Evolutionary conservation across 2,797 vertebrate genomes (phyloP), one percentile per base, ranked within the genome.

Genomic region (Anniella stebbinsi): DNA sequence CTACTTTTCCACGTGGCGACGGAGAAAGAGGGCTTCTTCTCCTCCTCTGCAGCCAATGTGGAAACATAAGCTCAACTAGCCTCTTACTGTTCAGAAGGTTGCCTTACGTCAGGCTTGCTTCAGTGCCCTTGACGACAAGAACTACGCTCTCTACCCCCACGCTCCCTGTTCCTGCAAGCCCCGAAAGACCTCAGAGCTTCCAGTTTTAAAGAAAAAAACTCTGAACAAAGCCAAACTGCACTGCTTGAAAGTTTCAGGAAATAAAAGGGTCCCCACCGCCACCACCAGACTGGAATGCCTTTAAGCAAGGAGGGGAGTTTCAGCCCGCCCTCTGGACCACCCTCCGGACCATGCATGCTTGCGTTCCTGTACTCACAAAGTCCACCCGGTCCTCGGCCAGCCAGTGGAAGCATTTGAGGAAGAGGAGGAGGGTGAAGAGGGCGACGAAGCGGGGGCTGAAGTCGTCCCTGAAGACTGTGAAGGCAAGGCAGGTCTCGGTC

Each of bases 381-480:
- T 99, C 99, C 94, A 99, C 99, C 0, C 99, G 97, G 95, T 99
- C 99, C 95, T 99, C 99, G 0, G 99, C 99, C 96, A 99, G 95
- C 99, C 99, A 99, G 92, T 99, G 99, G 94, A 99, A 99, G 96
- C 99, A 99, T 97, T 99, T 99, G 88, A 99, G 98, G 97, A 99
- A 99, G 93, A 99, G 98, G 15, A 99, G 98, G 91, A 99, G 98
- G n/a, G 99, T 99, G 96, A 99, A 99, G 87, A 99, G 98, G 3
- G 98, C 99, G 0, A 99, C 99, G 5, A 99, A 99, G 66, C 99
- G 98, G 0, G 99, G 99, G 76, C 99, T 99, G 96, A 99, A 99
- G 94, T 99, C 99, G 0, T 99, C 99, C 89, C 99, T 97, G 97
- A 99, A 99, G 83, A 99, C 99, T 0, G 99, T 99, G 97, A 99